phyloP scores from a whole-genome alignment of 2,113 vertebrate genomes.

The Galemys pyrenaicus region DNA sequence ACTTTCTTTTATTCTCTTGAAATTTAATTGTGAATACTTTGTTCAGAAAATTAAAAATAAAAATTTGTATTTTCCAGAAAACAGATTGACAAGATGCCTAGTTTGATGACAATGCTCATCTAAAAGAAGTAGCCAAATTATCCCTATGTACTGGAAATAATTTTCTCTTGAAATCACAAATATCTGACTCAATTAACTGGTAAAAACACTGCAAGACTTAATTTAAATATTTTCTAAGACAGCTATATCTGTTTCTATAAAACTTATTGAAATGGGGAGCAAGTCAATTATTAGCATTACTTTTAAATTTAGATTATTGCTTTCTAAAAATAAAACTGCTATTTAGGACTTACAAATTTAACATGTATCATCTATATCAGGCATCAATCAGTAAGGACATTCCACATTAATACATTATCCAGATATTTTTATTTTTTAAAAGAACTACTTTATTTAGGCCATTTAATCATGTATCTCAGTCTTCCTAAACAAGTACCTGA shows the following conservation, averaged over 20 bases:
- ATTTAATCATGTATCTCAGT: neutral
- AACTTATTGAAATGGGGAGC: neutral
- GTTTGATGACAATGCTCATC: neutral
- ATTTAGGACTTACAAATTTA: neutral
- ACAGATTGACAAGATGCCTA: neutral
- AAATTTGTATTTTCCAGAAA: neutral
- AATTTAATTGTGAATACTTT: neutral
- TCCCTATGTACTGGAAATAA: conserved; percentile 22
- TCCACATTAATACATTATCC: neutral
- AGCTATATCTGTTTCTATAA: neutral
- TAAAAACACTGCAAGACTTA: neutral
- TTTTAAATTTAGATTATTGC: neutral
- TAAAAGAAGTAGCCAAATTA: neutral
- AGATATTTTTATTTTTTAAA: neutral
- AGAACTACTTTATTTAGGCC: neutral
- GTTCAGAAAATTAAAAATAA: neutral
- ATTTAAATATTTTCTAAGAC: neutral
- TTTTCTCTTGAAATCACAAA: conserved; percentile 1
- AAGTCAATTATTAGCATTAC: neutral
- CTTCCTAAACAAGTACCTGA: conserved; percentile 9
- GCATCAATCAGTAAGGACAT: neutral
- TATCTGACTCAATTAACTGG: conserved; percentile 10
- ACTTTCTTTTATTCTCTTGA: neutral
- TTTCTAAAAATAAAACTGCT: neutral
- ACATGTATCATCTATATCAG: neutral